Evolutionary conservation across 2,888 invertebrate genomes (phyloP).

Genomic region (Drosophila paracracens): DNA sequence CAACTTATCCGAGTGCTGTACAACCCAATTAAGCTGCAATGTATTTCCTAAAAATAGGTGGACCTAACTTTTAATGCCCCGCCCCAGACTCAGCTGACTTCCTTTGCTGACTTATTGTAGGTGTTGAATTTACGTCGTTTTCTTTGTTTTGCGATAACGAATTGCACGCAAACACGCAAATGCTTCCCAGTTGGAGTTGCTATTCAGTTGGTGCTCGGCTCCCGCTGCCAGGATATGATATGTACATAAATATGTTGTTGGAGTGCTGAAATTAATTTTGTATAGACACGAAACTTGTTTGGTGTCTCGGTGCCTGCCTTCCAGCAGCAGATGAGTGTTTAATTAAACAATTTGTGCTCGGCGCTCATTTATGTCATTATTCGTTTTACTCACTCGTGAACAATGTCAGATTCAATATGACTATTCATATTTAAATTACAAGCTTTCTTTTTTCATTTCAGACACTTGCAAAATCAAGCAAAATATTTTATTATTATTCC

Average conservation of each 20-base stretch:
- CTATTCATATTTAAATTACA: conserved; percentile 43
- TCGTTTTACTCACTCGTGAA: conserved; percentile 18
- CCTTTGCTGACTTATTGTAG: conserved; percentile 55
- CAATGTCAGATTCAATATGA: conserved; percentile 42
- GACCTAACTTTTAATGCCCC: conserved; percentile 12
- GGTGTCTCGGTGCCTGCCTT: background rate
- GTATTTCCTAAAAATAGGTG: conserved; percentile 25
- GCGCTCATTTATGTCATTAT: conserved; percentile 34
- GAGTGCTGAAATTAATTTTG: conserved; percentile 66
- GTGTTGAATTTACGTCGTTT: conserved; percentile 72
- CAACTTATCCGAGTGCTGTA: conserved; percentile 13
- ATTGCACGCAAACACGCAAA: conserved; percentile 71
- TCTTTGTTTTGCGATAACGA: conserved; percentile 68
- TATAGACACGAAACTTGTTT: conserved; percentile 64
- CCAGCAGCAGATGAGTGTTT: conserved; percentile 50
- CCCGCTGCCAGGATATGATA: conserved; percentile 22
- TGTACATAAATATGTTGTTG: conserved; percentile 37
- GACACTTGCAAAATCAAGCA: conserved; percentile 21
- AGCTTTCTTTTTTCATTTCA: conserved; percentile 19
- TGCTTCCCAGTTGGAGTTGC: conserved; percentile 12
- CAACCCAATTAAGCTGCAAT: conserved; percentile 47
- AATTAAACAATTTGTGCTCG: conserved; percentile 70
- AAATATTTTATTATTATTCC: conserved; percentile 28
- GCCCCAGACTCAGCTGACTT: background rate
- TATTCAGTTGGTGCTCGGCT: conserved; percentile 1